These are phyloP conservation scores for Stomatorhinus ivindoensis DNA, from an alignment of 2,113 vertebrate species.

Conservation along the genomic window DNA sequence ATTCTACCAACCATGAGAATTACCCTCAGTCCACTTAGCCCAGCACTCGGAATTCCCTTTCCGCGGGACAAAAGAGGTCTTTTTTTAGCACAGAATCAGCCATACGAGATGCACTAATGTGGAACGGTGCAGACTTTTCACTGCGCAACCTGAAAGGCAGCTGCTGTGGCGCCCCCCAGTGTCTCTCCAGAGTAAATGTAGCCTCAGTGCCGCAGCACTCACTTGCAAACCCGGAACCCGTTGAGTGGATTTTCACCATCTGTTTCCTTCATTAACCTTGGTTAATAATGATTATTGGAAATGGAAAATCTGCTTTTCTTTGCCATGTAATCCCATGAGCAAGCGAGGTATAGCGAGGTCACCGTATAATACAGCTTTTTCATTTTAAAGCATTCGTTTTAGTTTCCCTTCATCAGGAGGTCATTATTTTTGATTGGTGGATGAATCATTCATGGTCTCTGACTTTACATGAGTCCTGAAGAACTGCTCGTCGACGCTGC, in stretches of 20 bases:
- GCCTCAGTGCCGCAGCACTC: background rate
- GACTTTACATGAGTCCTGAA: background rate
- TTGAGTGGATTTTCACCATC: background rate
- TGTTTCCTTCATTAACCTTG: conserved; percentile 16
- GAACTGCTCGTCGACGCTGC: background rate
- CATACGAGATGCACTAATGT: background rate
- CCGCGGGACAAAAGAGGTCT: background rate
- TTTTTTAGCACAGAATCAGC: conserved; percentile 5
- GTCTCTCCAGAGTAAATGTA: background rate
- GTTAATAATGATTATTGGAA: conserved; percentile 16
- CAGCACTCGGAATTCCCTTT: background rate
- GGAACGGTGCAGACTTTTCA: background rate
- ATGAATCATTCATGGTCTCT: background rate
- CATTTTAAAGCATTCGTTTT: background rate
- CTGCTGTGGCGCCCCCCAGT: background rate
- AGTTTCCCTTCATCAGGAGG: background rate
- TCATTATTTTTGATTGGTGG: conserved; percentile 4
- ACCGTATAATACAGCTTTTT: background rate
- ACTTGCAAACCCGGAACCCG: background rate
- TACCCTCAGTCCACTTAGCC: background rate
- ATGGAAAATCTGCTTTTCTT: background rate
- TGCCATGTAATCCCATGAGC: background rate
- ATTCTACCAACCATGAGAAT: background rate
- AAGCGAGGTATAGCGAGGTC: background rate
- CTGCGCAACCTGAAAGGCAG: background rate